These are phyloP conservation scores for Diachasmimorpha longicaudata DNA, from an alignment of 1,140 invertebrate genomes.

Conservation along the genomic window DNA sequence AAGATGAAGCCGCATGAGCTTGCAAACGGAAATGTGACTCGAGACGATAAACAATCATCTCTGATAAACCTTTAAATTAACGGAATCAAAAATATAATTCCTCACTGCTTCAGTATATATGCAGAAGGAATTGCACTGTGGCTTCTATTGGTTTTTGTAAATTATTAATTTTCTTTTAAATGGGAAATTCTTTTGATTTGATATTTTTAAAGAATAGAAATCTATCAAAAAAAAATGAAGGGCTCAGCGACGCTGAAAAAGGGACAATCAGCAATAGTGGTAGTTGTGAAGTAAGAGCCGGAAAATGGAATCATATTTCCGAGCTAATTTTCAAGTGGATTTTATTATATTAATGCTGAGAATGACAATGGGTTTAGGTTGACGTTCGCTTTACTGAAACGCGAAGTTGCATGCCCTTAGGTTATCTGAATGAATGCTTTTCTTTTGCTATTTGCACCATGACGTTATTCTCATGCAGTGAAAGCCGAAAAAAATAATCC, in stretches of 20 bases:
- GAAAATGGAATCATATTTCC: slow-evolving; percentile 8
- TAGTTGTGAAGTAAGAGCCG: neutral
- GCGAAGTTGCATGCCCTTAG: neutral
- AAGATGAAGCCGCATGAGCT: neutral
- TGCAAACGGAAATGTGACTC: slow-evolving; percentile 3
- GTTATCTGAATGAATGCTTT: neutral
- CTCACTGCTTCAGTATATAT: neutral
- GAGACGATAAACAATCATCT: neutral
- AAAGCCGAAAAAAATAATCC: neutral
- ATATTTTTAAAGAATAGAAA: too few relatives aligned
- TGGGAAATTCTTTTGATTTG: too few relatives aligned
- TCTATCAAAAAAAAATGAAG: neutral
- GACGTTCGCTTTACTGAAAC: neutral
- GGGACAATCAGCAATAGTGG: neutral
- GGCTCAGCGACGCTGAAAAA: neutral
- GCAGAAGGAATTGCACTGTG: too few relatives aligned
- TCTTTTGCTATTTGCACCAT: neutral
- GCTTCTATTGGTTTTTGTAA: too few relatives aligned
- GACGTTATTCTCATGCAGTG: neutral
- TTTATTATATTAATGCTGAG: neutral
- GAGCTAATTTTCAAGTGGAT: slow-evolving; percentile 8
- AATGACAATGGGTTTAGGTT: neutral
- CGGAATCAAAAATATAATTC: neutral
- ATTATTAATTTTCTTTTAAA: too few relatives aligned
- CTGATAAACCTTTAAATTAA: neutral